These are phyloP conservation scores for Lordiphosa collinella DNA, from an alignment of 1,140 invertebrate genomes.

Conservation along the genomic window DNA sequence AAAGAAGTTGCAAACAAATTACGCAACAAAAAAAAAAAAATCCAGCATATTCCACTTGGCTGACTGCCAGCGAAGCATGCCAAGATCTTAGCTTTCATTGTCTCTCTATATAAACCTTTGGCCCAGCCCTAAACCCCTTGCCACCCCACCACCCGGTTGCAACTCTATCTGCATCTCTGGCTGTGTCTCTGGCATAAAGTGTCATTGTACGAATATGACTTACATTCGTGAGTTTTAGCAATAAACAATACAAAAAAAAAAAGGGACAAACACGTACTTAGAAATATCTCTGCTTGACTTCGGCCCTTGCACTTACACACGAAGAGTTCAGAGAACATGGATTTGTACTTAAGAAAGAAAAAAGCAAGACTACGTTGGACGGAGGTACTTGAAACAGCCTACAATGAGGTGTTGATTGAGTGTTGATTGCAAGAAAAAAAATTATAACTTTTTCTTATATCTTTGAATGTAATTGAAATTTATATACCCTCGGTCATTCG, in stretches of 20 bases:
- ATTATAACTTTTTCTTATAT: too few species aligned
- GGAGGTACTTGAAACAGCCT: too few species aligned
- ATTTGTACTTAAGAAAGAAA: not conserved
- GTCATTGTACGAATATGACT: constrained; percentile 69
- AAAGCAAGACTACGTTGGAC: too few species aligned
- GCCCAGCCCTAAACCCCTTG: not conserved
- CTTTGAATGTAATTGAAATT: too few species aligned
- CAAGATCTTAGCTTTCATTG: constrained; percentile 28
- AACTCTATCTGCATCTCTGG: constrained; percentile 3
- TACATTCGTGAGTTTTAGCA: constrained; percentile 45
- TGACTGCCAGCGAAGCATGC: constrained; percentile 50
- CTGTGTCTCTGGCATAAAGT: constrained; percentile 36
- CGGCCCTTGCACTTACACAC: too few species aligned
- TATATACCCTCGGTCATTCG: too few species aligned
- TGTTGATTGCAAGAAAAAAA: too few species aligned
- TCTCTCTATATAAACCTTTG: constrained; percentile 4
- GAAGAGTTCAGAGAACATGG: not conserved
- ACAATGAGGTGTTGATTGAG: too few species aligned
- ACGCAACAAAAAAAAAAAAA: constrained; percentile 37
- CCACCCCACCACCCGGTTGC: constrained; percentile 2
- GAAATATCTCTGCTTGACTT: constrained; percentile 13
- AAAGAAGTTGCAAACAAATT: constrained; percentile 74
- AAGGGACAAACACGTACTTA: constrained; percentile 1
- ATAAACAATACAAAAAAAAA: constrained; percentile 26
- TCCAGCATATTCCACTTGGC: constrained; percentile 47